These are phyloP conservation scores for Petroica traversi DNA, from an alignment of 2,113 vertebrate genomes.

Conservation along the genomic window DNA sequence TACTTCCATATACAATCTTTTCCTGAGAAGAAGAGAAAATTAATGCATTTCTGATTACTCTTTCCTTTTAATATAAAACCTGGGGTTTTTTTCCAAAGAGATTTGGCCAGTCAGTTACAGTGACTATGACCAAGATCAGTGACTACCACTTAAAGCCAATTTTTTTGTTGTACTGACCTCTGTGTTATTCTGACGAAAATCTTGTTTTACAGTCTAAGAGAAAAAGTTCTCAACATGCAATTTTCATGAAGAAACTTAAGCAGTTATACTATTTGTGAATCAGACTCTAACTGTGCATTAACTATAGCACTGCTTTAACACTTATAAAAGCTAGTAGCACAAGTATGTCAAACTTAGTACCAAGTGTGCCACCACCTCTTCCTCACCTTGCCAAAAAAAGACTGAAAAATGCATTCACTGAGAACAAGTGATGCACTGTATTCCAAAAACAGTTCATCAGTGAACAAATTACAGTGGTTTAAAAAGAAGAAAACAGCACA, in stretches of 20 bases:
- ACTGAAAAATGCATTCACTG: not conserved
- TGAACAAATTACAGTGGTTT: not conserved
- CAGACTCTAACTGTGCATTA: not conserved
- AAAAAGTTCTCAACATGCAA: not conserved
- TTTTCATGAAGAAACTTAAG: not conserved
- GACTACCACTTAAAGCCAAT: not conserved
- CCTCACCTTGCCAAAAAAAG: not conserved
- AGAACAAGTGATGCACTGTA: not conserved
- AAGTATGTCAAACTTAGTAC: not conserved
- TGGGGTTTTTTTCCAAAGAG: rapidly evolving
- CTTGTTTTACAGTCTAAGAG: not conserved
- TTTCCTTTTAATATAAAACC: not conserved
- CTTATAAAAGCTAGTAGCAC: not conserved
- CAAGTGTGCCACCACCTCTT: not conserved
- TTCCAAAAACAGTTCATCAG: not conserved
- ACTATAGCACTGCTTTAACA: not conserved
- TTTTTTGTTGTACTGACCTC: not conserved
- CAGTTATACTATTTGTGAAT: not conserved
- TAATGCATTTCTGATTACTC: not conserved
- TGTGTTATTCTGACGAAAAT: not conserved
- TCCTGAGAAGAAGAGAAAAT: conserved; percentile 77
- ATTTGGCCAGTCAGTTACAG: not conserved
- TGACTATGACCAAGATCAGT: not conserved
- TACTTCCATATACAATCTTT: conserved; percentile 98
- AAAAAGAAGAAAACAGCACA: not conserved